A percentile compares a stretch with the other conserved stretches of the same genome.
Conservation (phyloP, 2,113 vertebrate species). For the Sitta europaea region DNA sequence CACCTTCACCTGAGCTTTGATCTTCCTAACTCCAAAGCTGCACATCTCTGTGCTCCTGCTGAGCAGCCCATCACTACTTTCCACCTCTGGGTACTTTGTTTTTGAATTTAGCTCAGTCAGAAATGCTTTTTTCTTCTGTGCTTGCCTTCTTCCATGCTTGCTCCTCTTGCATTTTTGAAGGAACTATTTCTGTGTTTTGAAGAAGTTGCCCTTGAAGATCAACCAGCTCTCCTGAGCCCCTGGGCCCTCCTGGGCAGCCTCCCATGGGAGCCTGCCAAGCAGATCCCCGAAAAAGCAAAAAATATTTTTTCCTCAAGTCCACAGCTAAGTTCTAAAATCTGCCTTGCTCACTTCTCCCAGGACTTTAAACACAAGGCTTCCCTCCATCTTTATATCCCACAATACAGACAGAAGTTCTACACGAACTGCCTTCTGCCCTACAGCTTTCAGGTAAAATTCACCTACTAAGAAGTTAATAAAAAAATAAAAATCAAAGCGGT, state of each 20-base stretch:
- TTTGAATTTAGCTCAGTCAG: neutral
- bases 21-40: neutral
- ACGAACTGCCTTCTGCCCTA: neutral
- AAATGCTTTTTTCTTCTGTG: neutral
- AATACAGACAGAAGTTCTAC: neutral
- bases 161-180: neutral
- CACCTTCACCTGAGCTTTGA: neutral
- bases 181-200: neutral
- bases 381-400: neutral
- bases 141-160: neutral
- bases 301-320: neutral
- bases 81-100: neutral
- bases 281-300: neutral
- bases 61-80: neutral
- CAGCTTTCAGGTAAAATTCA: neutral
- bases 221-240: neutral
- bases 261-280: neutral
- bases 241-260: neutral
- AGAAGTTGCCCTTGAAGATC: neutral
- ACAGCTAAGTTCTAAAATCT: neutral
- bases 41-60: neutral
- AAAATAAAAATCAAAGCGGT: neutral
- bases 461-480: neutral
- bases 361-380: neutral
- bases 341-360: neutral